Evolutionary conservation across 1,140 invertebrate genomes (phyloP).

Genomic region (Halictus rubicundus): DNA sequence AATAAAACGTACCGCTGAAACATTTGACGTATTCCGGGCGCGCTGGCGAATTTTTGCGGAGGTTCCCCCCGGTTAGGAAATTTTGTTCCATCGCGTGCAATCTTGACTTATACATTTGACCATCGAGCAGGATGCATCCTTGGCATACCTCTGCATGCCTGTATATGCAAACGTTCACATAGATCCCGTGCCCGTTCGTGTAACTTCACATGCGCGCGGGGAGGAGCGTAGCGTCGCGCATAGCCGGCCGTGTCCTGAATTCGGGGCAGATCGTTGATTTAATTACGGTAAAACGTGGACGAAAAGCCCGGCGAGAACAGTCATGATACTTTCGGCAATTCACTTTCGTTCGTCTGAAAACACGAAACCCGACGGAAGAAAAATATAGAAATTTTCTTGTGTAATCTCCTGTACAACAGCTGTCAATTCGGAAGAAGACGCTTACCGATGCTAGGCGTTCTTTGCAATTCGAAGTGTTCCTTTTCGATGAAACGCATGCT

Average conservation of each 20-base stretch:
- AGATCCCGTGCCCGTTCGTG: no score
- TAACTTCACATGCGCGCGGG: background rate
- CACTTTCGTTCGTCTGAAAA: slow-evolving; percentile 17
- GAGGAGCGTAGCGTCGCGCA: background rate
- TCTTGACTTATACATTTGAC: slow-evolving; percentile 31
- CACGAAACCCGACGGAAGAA: background rate
- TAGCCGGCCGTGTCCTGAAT: slow-evolving; percentile 18
- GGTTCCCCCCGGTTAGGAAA: background rate
- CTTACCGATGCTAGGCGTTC: background rate
- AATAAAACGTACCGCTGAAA: slow-evolving; percentile 10
- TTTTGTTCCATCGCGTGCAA: slow-evolving; percentile 22
- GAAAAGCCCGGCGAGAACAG: slow-evolving; percentile 5
- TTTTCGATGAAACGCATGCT: background rate
- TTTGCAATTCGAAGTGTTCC: no score
- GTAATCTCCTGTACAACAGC: background rate
- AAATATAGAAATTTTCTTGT: slow-evolving; percentile 12
- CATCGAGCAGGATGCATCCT: slow-evolving; percentile 12
- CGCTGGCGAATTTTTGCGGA: background rate
- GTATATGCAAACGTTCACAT: background rate
- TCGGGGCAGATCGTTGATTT: slow-evolving; percentile 42
- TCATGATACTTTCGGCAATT: slow-evolving; percentile 18
- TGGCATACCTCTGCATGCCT: slow-evolving; percentile 11
- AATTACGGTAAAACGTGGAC: slow-evolving; percentile 26
- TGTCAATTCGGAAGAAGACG: background rate
- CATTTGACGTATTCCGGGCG: slow-evolving; percentile 18